These are phyloP conservation scores for Pampusana beccarii DNA, from an alignment of 2,113 vertebrate species.

Conservation along the genomic window DNA sequence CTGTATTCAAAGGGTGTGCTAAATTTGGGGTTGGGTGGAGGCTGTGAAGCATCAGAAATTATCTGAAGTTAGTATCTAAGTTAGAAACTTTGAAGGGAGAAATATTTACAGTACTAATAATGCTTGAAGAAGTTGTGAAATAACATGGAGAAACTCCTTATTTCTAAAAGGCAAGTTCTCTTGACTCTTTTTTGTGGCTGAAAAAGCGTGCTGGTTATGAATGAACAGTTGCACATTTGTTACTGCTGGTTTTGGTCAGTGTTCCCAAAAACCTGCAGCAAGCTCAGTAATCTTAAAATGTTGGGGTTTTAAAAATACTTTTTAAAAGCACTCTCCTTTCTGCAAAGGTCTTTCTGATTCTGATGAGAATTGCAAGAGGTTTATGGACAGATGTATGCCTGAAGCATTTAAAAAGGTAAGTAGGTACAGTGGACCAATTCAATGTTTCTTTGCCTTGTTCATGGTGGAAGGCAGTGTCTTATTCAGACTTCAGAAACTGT, in stretches of 20 bases:
- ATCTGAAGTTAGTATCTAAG: not conserved
- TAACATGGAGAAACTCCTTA: not conserved
- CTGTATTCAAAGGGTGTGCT: not conserved
- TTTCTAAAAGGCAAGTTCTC: not conserved
- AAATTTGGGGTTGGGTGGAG: not conserved
- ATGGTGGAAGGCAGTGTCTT: not conserved
- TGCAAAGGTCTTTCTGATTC: slow-evolving; percentile 92
- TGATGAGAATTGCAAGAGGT: slow-evolving; percentile 97
- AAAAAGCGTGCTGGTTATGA: not conserved
- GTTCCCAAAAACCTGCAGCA: not conserved
- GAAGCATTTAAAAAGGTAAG: slow-evolving; percentile 99
- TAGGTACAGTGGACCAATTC: not conserved
- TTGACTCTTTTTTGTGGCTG: not conserved
- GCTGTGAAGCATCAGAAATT: not conserved
- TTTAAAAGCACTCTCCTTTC: slow-evolving; percentile 21
- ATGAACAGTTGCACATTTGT: not conserved
- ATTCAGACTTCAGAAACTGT: not conserved
- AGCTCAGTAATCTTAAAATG: not conserved
- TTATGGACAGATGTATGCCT: slow-evolving; percentile 98
- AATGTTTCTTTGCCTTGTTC: not conserved
- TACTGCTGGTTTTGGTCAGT: not conserved
- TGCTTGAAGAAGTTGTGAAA: not conserved
- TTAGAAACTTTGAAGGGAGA: not conserved
- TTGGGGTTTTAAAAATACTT: not conserved
- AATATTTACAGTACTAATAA: not conserved